Conservation (phyloP, 2,113 vertebrate genomes). For the Alces alces region DNA sequence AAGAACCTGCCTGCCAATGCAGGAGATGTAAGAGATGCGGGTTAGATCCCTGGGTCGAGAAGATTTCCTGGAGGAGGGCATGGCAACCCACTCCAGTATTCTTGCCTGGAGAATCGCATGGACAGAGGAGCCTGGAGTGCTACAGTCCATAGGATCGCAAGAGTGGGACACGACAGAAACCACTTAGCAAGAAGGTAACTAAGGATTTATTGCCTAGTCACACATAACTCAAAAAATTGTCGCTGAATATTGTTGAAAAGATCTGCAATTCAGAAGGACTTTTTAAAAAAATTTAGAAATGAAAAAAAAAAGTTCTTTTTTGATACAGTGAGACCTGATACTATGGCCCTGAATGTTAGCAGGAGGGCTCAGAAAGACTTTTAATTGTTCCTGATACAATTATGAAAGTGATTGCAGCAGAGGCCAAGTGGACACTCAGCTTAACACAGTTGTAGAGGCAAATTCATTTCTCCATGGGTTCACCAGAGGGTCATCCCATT, state of each 20-base stretch:
- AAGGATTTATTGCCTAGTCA: not conserved
- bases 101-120: not conserved
- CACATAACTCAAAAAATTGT: not conserved
- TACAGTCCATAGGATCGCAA: not conserved
- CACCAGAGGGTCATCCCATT: not conserved
- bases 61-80: not conserved
- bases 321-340: not conserved
- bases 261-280: not conserved
- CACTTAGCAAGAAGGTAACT: not conserved
- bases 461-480: not conserved
- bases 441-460: not conserved
- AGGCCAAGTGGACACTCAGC: not conserved
- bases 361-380: not conserved
- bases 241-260: not conserved
- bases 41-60: not conserved
- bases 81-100: not conserved
- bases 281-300: not conserved
- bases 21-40: not conserved
- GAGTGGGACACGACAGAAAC: not conserved
- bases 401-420: conserved; percentile 14
- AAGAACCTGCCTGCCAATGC: not conserved
- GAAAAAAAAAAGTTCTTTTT: not conserved
- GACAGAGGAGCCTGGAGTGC: not conserved
- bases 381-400: not conserved
- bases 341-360: not conserved